Evolutionary conservation across 1,140 invertebrate species (phyloP).

Genomic region (Brevipalpus yothersi): DNA sequence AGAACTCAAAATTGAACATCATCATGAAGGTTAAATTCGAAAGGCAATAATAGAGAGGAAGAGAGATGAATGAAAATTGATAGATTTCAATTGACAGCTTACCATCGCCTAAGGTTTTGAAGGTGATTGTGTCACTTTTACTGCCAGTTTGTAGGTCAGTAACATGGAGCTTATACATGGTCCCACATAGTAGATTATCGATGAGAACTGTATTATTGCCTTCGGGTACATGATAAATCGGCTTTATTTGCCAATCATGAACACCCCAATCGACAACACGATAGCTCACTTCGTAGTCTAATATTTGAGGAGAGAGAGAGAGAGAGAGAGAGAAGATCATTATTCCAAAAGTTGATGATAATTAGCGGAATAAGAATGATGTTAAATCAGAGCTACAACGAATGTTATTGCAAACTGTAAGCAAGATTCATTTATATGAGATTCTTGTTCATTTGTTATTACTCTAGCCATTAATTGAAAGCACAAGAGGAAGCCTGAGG

Average conservation of each 20-base stretch:
- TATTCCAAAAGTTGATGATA: background rate
- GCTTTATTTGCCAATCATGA: slow-evolving; percentile 3
- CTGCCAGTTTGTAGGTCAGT: slow-evolving; percentile 8
- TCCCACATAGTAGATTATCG: slow-evolving; percentile 34
- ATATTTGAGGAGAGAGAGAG: background rate
- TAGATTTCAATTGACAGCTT: background rate
- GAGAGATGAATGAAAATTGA: no score
- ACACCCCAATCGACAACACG: background rate
- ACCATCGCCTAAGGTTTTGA: slow-evolving; percentile 12
- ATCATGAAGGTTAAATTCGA: no score
- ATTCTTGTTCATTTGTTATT: no score
- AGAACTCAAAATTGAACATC: no score
- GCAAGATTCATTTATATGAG: no score
- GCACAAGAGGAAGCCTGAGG: no score
- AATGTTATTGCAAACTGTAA: no score
- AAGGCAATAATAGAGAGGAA: no score
- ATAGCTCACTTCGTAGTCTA: slow-evolving; percentile 2
- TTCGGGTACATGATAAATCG: background rate
- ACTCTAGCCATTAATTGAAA: no score
- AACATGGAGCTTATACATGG: slow-evolving; percentile 4
- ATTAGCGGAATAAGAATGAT: no score
- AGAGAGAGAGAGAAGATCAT: background rate
- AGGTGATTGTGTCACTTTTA: slow-evolving; percentile 10
- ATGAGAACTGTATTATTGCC: background rate
- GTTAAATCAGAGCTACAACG: no score